Evolutionary conservation across 2,797 vertebrate species (phyloP).

Genomic region (Hoplostethus mediterraneus): DNA sequence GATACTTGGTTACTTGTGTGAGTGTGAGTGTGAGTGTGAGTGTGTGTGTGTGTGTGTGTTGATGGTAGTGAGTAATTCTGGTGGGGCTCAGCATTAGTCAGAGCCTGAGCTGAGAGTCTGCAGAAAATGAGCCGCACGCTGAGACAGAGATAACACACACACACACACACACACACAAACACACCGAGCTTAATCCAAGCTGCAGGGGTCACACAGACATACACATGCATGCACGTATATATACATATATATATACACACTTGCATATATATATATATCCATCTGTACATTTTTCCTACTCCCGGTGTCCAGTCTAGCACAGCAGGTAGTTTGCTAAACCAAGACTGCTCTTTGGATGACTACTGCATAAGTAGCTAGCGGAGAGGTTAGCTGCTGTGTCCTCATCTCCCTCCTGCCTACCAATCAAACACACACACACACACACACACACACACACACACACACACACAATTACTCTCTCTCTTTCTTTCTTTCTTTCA

Average conservation of each 20-base stretch:
- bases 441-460: constrained; percentile 8
- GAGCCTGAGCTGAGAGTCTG: constrained; percentile 49
- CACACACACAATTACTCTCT: not conserved
- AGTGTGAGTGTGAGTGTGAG: not conserved
- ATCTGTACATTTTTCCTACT: not conserved
- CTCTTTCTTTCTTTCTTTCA: too few species aligned
- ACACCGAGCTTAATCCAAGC: not conserved
- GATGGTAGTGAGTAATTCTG: constrained; percentile 40
- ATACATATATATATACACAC: too few species aligned
- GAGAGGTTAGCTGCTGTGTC: not conserved
- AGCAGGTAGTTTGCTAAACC: constrained; percentile 17
- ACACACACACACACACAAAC: constrained; percentile 26
- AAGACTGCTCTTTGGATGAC: constrained; percentile 10
- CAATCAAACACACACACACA: constrained; percentile 16
- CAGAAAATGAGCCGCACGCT: constrained; percentile 31
- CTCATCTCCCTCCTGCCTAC: constrained; percentile 23
- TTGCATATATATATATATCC: too few species aligned
- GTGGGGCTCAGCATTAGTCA: constrained; percentile 54
- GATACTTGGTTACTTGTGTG: not conserved
- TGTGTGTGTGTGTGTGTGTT: not conserved
- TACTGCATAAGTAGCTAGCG: not conserved
- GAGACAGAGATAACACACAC: constrained; percentile 36
- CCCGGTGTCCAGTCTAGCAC: not conserved
- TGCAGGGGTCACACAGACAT: not conserved
- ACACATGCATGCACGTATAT: not conserved